Percentiles rank a stretch among this genome's conserved stretches.
phyloP scores from a whole-genome alignment of 2,113 vertebrate genomes.

The Pimephales promelas region DNA sequence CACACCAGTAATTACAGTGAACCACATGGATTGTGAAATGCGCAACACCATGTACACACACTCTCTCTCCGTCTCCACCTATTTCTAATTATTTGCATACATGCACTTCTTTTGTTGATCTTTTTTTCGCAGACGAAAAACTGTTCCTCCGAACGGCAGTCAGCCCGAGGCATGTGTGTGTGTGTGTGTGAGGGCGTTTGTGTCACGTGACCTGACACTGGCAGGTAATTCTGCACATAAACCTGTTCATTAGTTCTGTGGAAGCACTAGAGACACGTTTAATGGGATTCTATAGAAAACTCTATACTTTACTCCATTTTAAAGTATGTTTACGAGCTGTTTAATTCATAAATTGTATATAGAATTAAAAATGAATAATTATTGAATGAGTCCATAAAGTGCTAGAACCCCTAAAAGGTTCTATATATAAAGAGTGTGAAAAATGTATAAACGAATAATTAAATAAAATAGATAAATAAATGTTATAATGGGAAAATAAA shows the following conservation, averaged over 20 bases:
- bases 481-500: too few species aligned
- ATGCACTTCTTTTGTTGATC: neutral
- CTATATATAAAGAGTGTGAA: too few species aligned
- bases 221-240: neutral
- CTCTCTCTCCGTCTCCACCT: neutral
- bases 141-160: neutral
- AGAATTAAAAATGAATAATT: too few species aligned
- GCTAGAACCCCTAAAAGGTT: too few species aligned
- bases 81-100: neutral
- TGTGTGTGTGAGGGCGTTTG: neutral
- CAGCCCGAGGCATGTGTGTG: neutral
- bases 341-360: too few species aligned
- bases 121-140: neutral
- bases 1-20: neutral
- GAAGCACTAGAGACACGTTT: neutral
- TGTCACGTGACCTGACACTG: neutral
- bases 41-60: neutral
- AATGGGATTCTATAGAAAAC: too few species aligned
- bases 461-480: too few species aligned
- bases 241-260: neutral
- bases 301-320: too few species aligned
- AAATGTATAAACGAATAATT: too few species aligned
- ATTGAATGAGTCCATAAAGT: too few species aligned
- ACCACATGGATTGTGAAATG: neutral
- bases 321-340: too few species aligned